Base-by-base conservation (phyloP, 2,113 vertebrate species). In the Sisor rabdophorus region DNA sequence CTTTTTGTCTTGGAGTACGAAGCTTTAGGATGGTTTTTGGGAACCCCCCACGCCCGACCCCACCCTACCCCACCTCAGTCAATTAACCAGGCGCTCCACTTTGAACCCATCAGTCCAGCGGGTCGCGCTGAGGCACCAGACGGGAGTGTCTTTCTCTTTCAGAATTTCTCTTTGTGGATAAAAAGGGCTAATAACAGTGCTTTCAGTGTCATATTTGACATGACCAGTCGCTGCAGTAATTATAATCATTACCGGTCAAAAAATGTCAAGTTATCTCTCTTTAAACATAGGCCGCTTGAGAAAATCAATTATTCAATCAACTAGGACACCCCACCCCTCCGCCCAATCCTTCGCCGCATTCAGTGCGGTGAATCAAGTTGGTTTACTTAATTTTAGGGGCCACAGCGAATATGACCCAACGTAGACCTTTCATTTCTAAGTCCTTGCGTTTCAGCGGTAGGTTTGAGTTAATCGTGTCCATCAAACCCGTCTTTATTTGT, bases 231-330 rank as follows among this genome's bases (percentile, higher is more conserved):
- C 91, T 92, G 92, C 85, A 88, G 91, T 97, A 98, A 98, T 98
- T 96, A 97, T 94, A 95, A 95, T 98, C 94, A 98, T 98, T 97
- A 98, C 89, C 92, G 93, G 92, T 95, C 92, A 92, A 94, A 95
- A 94, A 93, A 96, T 94, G 95, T 97, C 95, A 95, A 94, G 94
- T 95, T 97, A 98, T 97, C 95, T 96, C 94, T 95, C 94, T 98
- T 74, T 97, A 98, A 98, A 98, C 95, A 96, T 94, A 96, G 90
- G 88, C 92, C 94, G 87, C 93, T 95, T 91, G 89, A 94, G 91
- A 93, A 94, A 94, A 91, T 91, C 94, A 97, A 98, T 98, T 98
- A 99, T 97, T 99, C 95, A 98, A 98, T 99, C 96, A 98, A 60
- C 94, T 95, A 93, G 30, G 50, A 93, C 86, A 89, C 93, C 92